Base-by-base conservation (phyloP, 1,140 invertebrate genomes). In the Drosophila jambulina region DNA sequence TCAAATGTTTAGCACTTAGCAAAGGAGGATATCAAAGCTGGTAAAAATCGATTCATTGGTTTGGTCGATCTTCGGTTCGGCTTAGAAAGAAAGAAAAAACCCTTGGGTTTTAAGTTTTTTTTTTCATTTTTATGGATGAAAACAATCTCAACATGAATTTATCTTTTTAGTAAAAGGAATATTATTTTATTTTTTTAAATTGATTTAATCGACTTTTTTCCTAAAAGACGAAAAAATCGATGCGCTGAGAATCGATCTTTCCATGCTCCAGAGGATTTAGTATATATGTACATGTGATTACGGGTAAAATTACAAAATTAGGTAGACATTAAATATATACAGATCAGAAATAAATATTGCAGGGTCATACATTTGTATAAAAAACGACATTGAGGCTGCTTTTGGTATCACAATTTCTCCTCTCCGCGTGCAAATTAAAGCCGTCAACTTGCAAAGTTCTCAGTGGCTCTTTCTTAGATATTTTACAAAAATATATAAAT, bases 331-430 rank as follows among this genome's bases (percentile, higher is more conserved):
- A 34, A 34, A 54, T 34, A 78, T 78, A 59, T 78, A 78, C 76
- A 78, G 43, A 63, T 78, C 29, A 32, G 38, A 78, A 78, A 71
- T 64, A 84, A 78, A 63, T 80, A 75, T 51, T 21, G 36, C 54
- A 42, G 43, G 45, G 53, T 43, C 48, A 78, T 34, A 34, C 19
- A 53, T 21, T 9, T 21, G 8, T 23, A 62, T 60, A 42, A 59
- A 59, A 71, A 72, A 42, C 36, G 69, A 72, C 67, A 72, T 59
- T 63, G 80, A 88, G 61, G 72, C 72, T 74, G 70, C 65, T 74
- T 71, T 54, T 42, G 69, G 58, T 87, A 87, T 87, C 83, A 87
- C 83, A 87, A 83, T 83, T 84, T 74, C 38, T 67, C 45, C 40
- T 27, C n/a, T 34, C 40, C 43, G 15, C 34, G 53, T 64, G 64